Base-by-base conservation (phyloP, 2,888 invertebrate genomes). In the Rosalia funebris region DNA sequence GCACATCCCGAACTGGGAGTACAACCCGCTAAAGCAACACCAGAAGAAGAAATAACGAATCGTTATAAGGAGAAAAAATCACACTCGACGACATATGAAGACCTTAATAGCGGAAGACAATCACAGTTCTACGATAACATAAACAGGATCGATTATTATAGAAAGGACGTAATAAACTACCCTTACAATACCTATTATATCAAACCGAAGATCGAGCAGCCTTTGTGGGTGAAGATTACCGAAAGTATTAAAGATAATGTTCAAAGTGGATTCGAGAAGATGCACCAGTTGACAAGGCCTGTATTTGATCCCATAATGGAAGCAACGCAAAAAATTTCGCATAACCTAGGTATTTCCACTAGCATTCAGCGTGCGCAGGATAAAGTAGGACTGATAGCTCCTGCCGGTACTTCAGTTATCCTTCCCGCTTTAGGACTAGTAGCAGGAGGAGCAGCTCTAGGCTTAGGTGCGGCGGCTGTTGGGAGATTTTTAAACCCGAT, bases 391-490 rank as follows among this genome's bases (percentile, higher is more conserved):
- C 84, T 84, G 5, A 82, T 84, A 1, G 75, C 86, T 4, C 86
- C 88, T 0, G 83, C 83, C 4, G 83, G 84, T 1, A 82, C 83
- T 11, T 86, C 88, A 0, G 89, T 89, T 0, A 87, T 92, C 75
- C 80, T 92, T 1, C 92, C 92, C 12, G 91, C 92, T 0, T 81
- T 92, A 15, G 91, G 92, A 1, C 80, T 92, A 3, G 89, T 93
- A 73, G 91, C 92, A 7, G 91, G 92, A n/a, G 92, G 92, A 10
- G 92, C 92, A 0, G 92, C 92, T 1, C 79, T 92, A 16, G 91
- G 66, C 62, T 84, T 92, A n/a, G 92, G 91, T 2, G 92, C 91
- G 0, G 90, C 91, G 0, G 92, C 92, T 0, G 87, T 92, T 60
- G 91, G 91, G 5, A 84, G 91, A 65, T 87, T 89, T 60, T 80